Conservation (phyloP, 2,797 vertebrate species). For the Sebastiscus albofasciatus region DNA sequence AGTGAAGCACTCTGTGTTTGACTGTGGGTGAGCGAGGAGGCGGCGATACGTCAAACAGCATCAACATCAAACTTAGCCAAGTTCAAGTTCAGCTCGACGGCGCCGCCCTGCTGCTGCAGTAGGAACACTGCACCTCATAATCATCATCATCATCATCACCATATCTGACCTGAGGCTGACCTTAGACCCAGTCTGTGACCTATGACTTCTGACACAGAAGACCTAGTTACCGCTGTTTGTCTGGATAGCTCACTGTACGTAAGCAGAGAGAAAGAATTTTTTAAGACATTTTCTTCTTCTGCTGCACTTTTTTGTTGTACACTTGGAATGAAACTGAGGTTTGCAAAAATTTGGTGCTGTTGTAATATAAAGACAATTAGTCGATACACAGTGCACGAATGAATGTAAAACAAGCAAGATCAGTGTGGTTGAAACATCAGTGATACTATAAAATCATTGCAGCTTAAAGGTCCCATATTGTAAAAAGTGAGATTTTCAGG, state of each 20-base stretch:
- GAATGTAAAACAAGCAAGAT: too few relatives aligned
- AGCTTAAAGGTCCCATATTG: too few relatives aligned
- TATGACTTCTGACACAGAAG: not conserved
- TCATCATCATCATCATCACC: not conserved
- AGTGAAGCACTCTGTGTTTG: constrained; percentile 57
- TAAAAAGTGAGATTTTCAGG: too few relatives aligned
- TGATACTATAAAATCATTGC: too few relatives aligned
- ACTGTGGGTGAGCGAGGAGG: constrained; percentile 55
- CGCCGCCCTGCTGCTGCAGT: constrained; percentile 53
- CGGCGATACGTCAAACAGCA: constrained; percentile 54
- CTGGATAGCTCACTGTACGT: too few relatives aligned
- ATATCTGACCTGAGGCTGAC: not conserved
- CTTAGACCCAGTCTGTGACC: not conserved
- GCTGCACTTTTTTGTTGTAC: too few relatives aligned
- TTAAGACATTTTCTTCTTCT: not conserved
- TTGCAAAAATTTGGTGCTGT: not conserved
- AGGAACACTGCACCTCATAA: not conserved
- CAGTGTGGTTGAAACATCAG: too few relatives aligned
- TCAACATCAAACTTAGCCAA: constrained; percentile 56
- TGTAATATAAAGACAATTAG: not conserved
- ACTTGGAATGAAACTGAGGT: too few relatives aligned
- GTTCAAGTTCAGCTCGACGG: not conserved
- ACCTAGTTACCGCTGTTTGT: not conserved
- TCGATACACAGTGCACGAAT: too few relatives aligned
- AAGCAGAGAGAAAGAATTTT: not conserved